Conservation (phyloP, 2,888 invertebrate genomes). For the Ischnus inquisitorius region DNA sequence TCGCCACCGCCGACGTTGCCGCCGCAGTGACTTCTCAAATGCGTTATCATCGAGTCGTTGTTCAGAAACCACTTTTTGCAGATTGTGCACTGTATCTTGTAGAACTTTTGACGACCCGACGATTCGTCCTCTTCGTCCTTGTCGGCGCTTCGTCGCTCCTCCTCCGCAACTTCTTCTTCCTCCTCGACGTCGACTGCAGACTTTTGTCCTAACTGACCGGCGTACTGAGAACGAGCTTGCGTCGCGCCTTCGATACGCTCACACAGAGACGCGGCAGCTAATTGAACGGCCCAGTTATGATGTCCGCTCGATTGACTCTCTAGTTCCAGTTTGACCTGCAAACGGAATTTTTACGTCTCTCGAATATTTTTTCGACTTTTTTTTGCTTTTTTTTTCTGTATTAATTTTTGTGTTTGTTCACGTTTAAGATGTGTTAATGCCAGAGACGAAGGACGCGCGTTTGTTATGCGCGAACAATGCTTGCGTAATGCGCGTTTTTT, state of each 20-base stretch:
- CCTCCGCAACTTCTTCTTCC: constrained; percentile 15
- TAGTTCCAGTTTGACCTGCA: constrained; percentile 82
- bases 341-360: constrained; percentile 58
- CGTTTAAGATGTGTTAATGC: constrained; percentile 26
- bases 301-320: constrained; percentile 80
- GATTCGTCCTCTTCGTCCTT: constrained; percentile 34
- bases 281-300: constrained; percentile 80
- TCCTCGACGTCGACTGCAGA: constrained; percentile 7
- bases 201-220: constrained; percentile 19
- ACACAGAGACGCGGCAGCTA: constrained; percentile 77
- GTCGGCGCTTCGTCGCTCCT: constrained; percentile 14
- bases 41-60: constrained; percentile 83
- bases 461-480: constrained; percentile 22
- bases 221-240: constrained; percentile 73
- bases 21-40: constrained; percentile 81
- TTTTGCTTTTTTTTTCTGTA: constrained; percentile 23
- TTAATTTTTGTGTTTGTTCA: constrained; percentile 10
- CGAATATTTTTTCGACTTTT: constrained; percentile 25
- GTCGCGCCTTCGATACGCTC: constrained; percentile 79
- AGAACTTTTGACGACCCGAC: constrained; percentile 77
- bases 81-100: constrained; percentile 82
- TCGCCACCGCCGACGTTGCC: constrained; percentile 66
- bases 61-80: constrained; percentile 84
- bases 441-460: constrained; percentile 20
- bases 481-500: neutral